Evolutionary conservation across 1,140 invertebrate genomes (phyloP), one percentile per base, ranked within the genome.

Genomic region (Hydropsyche tenuis): DNA sequence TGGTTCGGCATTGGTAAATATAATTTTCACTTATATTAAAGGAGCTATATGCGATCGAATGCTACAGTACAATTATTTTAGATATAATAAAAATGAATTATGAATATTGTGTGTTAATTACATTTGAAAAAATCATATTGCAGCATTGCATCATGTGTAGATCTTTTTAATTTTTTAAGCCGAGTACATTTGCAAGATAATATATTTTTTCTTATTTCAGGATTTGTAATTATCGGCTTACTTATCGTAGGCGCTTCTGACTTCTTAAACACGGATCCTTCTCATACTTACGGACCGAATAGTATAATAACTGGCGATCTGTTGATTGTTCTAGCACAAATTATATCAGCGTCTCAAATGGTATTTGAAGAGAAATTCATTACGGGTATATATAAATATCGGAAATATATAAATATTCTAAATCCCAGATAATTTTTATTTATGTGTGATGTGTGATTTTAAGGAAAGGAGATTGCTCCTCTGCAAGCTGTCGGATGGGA

Each of bases 311-410:
- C 94, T 5, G 96, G 97, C 25, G 96, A 99, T 86, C 81, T 97
- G 30, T 85, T 99, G 1, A 97, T 99, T 77, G 89, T 99, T 51
- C 89, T 93, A 79, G 96, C 96, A 2, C 95, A 96, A 83, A 90
- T 98, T 45, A 89, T 98, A 77, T 91, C 91, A n/a, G 93, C 95
- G 0, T 86, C 90, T 62, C 95, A 98, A 86, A 97, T 98, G 92
- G 95, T 98, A 0, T 90, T 94, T 63, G 96, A 99, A 85, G 96
- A 99, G 82, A 96, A 95, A 85, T 96, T 91, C 85, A 88, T 98
- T 0, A 84, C 88, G 53, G 89, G 84, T 85, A 78, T 70, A 12
- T 51, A 45, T 45, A 45, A 45, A 45, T 45, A 45, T 45, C 7
- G n/a, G 11, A 60, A 60, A 11, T 18, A 18, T 60, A 23, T 60